Conservation (phyloP, 2,113 vertebrate species). For the Sinocyclocheilus maitianheensis region DNA sequence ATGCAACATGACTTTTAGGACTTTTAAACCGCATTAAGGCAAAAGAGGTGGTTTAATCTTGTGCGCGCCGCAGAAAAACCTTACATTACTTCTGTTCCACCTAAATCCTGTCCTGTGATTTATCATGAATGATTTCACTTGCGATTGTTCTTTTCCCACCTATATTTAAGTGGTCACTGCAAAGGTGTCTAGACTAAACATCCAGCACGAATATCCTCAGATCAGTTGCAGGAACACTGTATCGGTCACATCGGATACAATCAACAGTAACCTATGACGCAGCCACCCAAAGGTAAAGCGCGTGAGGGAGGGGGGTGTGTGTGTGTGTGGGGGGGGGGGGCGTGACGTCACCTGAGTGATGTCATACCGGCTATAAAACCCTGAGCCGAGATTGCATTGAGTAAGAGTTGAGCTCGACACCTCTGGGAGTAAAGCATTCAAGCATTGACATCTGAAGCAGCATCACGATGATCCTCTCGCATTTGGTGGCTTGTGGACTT, state of each 20-base stretch:
- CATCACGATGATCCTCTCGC: conserved; percentile 86
- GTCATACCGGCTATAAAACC: conserved; percentile 49
- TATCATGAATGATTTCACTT: not conserved
- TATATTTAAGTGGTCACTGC: not conserved
- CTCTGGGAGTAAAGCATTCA: conserved; percentile 63
- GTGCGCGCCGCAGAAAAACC: too few species aligned
- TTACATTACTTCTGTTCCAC: not conserved
- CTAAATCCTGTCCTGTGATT: not conserved
- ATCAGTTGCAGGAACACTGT: not conserved
- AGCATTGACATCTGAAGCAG: conserved; percentile 27
- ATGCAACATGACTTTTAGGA: too few species aligned
- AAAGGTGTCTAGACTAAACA: not conserved
- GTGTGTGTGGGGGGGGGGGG: too few species aligned
- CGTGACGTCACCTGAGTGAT: conserved; percentile 35
- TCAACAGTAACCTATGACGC: not conserved
- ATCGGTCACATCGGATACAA: too few species aligned
- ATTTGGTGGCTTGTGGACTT: conserved; percentile 88
- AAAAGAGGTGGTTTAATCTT: not conserved
- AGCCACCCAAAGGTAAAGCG: not conserved
- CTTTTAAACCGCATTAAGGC: not conserved
- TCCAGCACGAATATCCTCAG: not conserved
- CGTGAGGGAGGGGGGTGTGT: not conserved
- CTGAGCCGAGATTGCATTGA: not conserved
- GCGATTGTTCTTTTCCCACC: not conserved
- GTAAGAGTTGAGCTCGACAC: conserved; percentile 47